Percentiles rank a stretch among this genome's conserved stretches.
Evolutionary conservation across 2,797 vertebrate species (phyloP).

Genomic region (Triplophysa yarkandensis): DNA sequence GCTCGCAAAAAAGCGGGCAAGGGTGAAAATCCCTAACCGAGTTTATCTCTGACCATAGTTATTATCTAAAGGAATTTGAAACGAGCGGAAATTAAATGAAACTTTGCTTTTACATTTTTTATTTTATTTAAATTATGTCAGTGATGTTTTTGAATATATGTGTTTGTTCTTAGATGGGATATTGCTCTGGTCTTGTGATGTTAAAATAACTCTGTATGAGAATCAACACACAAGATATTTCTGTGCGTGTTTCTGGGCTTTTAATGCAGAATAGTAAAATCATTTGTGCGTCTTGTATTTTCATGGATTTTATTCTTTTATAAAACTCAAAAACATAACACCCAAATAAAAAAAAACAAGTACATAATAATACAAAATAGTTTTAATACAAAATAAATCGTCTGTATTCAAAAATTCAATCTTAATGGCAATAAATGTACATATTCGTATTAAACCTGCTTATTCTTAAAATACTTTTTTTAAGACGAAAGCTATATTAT

Average conservation of each 20-base stretch:
- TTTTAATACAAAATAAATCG: neutral
- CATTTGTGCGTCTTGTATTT: neutral
- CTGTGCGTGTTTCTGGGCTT: neutral
- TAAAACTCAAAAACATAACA: neutral
- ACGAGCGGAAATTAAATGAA: constrained; percentile 46
- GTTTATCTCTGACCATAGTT: constrained; percentile 70
- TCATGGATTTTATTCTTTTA: neutral
- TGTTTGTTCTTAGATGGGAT: constrained; percentile 12
- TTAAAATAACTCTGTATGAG: neutral
- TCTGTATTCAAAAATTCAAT: no score
- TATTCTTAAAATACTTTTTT: neutral
- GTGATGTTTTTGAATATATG: neutral
- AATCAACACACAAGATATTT: neutral
- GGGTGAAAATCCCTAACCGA: constrained; percentile 66
- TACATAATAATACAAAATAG: neutral
- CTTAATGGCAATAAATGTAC: no score
- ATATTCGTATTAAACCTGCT: no score
- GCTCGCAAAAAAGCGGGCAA: constrained; percentile 64
- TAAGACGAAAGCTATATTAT: neutral
- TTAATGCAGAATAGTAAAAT: neutral
- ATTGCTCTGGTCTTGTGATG: neutral
- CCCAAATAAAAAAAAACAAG: neutral
- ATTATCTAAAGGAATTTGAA: constrained; percentile 60
- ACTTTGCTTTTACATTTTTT: constrained; percentile 35
- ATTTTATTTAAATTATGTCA: constrained; percentile 7